Evolutionary conservation across 2,888 invertebrate species (phyloP), one percentile per base, ranked within the genome.

Genomic region (Seira ritae): DNA sequence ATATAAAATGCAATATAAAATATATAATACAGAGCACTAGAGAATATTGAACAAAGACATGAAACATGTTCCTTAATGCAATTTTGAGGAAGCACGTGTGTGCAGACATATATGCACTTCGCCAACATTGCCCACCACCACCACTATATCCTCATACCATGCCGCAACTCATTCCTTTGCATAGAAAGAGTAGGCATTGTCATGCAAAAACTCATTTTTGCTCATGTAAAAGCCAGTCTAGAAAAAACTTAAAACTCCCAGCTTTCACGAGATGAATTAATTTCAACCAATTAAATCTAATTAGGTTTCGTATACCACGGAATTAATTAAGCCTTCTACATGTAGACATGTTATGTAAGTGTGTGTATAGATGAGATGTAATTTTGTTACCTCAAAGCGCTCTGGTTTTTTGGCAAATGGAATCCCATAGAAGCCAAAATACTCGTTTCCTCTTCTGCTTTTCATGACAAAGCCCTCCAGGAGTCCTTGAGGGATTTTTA

Each of bases 331-430:
- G 6, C n/a, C n/a, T n/a, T n/a, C n/a, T n/a, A n/a, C n/a, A n/a
- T n/a, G n/a, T n/a, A n/a, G n/a, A n/a, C n/a, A n/a, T n/a, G n/a
- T n/a, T n/a, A n/a, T n/a, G n/a, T n/a, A n/a, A n/a, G 22, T 65
- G 65, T 22, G 20, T 20, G 65, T 20, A 19, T 65, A 22, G 20
- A 65, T 17, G 55, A 15, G n/a, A n/a, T n/a, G n/a, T n/a, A n/a
- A n/a, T n/a, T n/a, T n/a, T n/a, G n/a, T n/a, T 50, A 86, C 86
- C 77, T 85, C 79, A 80, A 86, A 86, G 67, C 86, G 46, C 17
- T 84, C 76, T 0, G 84, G 76, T 3, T 23, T 31, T 22, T 72
- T 80, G 3, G 75, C 86, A 69, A 82, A 87, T 2, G 85, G 85
- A 70, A 86, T 84, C 3, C 87, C 87, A 66, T 80, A 76, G 31